These are phyloP conservation scores for Drosophila setifemur DNA, from an alignment of 1,140 invertebrate genomes.

Conservation along the genomic window DNA sequence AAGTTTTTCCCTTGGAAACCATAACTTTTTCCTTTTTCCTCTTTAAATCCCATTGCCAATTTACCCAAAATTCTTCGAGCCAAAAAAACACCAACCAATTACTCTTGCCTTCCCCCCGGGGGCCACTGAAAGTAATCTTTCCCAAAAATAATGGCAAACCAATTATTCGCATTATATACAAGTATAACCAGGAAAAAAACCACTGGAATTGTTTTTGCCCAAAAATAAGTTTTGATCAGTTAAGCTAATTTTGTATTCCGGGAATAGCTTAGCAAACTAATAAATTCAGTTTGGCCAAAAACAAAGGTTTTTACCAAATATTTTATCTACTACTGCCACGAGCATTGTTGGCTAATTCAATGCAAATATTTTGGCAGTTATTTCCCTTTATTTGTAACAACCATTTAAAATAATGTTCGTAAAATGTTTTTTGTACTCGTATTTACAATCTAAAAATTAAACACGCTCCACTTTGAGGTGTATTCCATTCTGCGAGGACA, in stretches of 20 bases:
- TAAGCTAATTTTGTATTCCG: background rate
- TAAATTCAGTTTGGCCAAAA: too few relatives aligned
- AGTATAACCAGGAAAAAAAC: too few relatives aligned
- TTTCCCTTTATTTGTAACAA: background rate
- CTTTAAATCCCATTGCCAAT: too few relatives aligned
- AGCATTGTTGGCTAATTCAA: background rate
- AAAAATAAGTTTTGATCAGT: slow-evolving; percentile 1
- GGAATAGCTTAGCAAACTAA: background rate
- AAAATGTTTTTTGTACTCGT: background rate
- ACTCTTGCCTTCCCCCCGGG: too few relatives aligned
- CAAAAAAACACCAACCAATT: too few relatives aligned
- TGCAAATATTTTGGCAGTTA: background rate
- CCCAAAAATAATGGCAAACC: background rate
- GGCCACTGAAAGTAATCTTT: too few relatives aligned
- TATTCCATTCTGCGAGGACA: slow-evolving; percentile 39
- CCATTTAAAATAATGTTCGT: background rate
- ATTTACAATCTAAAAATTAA: background rate
- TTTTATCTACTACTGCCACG: background rate
- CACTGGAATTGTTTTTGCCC: too few relatives aligned
- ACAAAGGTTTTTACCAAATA: background rate
- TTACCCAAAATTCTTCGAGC: too few relatives aligned
- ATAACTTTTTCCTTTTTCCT: too few relatives aligned
- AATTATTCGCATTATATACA: background rate
- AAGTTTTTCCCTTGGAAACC: too few relatives aligned
- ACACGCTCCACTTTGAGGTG: slow-evolving; percentile 48